phyloP scores from a whole-genome alignment of 2,113 vertebrate species.

The Recurvirostra avosetta region DNA sequence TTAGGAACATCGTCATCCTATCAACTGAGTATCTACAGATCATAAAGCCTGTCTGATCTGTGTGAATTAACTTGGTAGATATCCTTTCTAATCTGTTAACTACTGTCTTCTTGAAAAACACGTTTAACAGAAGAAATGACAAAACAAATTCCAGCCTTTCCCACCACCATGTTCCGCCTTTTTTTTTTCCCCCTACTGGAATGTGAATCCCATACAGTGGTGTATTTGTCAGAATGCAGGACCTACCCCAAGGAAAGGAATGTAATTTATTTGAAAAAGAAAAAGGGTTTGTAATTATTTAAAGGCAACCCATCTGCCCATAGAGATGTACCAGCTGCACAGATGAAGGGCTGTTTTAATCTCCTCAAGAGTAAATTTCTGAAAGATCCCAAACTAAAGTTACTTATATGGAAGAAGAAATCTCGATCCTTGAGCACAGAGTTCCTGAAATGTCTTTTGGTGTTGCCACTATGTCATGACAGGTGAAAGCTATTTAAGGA shows the following conservation, averaged over 20 bases:
- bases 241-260: background rate
- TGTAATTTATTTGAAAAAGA: background rate
- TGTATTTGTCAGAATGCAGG: background rate
- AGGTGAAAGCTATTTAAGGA: background rate
- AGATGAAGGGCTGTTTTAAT: background rate
- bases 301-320: background rate
- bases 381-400: background rate
- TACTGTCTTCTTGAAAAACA: background rate
- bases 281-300: background rate
- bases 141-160: background rate
- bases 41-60: slow-evolving; percentile 36
- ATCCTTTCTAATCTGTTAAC: slow-evolving; percentile 37
- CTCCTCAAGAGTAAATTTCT: background rate
- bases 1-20: background rate
- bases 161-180: background rate
- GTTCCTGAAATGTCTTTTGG: background rate
- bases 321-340: background rate
- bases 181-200: background rate
- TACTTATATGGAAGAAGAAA: background rate
- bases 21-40: background rate
- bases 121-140: background rate
- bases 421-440: background rate
- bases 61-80: slow-evolving; percentile 33
- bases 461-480: background rate
- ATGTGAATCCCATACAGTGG: background rate